Base-by-base conservation (phyloP, 2,797 vertebrate species). In the Helarctos malayanus region DNA sequence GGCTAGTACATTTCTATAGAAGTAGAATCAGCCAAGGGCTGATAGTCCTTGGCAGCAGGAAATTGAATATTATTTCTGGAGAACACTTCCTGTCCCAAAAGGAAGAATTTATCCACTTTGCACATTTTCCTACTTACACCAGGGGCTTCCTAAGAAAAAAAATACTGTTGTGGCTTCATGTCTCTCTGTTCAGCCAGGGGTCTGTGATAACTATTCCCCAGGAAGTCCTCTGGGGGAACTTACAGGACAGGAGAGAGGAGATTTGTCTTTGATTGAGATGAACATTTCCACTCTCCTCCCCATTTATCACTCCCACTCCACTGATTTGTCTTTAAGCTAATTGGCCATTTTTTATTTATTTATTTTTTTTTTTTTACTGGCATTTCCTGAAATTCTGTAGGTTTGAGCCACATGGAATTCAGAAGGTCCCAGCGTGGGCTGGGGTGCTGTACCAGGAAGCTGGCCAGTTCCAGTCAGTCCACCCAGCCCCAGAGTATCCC, bases 1-100 rank as follows among this genome's bases (percentile, higher is more conserved):
- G 73, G 56, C 21, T 5, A 41, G 68, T 80, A 23, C 18, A 41
- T 85, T 92, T 91, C 91, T 93, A 0, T 7, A 35, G 80, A 45
- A 25, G 69, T 15, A 73, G 49, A 78, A 32, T 49, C 41, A 32
- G 35, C 49, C 21, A 0, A 19, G 9, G 82, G 41, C 73, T 68
- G 94, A 63, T 75, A 75, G 63, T 54, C 59, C 91, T 82, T 81
- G 92, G 96, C 89, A 84, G 57, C 84, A 96, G 95, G 97, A 97
- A 97, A 78, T 35, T 57, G 71, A 49, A 69, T 86, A 78, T 97
- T 92, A 92, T 96, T 97, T 98, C 95, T 84, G 81, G 57, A 94
- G 87, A 95, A 80, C 88, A 41, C 71, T 93, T 97, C 94, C 94
- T 93, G 80, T 90, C 65, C 89, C 32, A 0, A 63, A 41, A 92